These are phyloP conservation scores for Mimumesa dahlbomi DNA, from an alignment of 2,888 invertebrate species.

Conservation along the genomic window DNA sequence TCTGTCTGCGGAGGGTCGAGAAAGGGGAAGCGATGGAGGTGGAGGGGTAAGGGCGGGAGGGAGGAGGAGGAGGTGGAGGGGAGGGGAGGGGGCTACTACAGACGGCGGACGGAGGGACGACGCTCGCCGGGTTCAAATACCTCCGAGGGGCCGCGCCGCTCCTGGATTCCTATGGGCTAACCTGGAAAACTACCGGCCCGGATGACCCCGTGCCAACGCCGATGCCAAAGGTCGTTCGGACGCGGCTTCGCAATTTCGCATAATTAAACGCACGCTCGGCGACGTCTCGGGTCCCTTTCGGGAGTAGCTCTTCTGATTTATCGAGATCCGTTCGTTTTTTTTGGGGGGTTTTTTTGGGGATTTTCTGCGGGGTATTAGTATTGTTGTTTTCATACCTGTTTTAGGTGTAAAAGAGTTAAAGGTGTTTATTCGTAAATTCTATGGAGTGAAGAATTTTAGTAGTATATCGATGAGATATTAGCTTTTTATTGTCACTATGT, in stretches of 20 bases:
- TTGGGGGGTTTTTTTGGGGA: no score
- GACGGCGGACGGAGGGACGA: conserved; percentile 56
- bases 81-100: conserved; percentile 42
- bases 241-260: conserved; percentile 32
- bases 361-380: no score
- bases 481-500: no score
- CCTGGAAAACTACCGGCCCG: conserved; percentile 57
- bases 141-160: conserved; percentile 62
- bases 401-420: no score
- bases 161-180: conserved; percentile 59
- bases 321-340: no score
- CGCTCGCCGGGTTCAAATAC: conserved; percentile 69
- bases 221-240: conserved; percentile 43
- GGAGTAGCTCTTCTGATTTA: background rate
- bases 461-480: no score
- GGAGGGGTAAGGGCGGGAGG: conserved; percentile 6
- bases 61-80: conserved; percentile 31
- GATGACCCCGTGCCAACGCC: conserved; percentile 53
- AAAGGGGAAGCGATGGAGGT: conserved; percentile 35
- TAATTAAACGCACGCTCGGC: conserved; percentile 2
- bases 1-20: conserved; percentile 33
- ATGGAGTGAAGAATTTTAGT: no score
- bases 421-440: no score
- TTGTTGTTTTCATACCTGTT: no score
- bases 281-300: background rate